Evolutionary conservation across 1,140 invertebrate genomes (phyloP), one percentile per base, ranked within the genome.

Genomic region (Drosophila jambulina): DNA sequence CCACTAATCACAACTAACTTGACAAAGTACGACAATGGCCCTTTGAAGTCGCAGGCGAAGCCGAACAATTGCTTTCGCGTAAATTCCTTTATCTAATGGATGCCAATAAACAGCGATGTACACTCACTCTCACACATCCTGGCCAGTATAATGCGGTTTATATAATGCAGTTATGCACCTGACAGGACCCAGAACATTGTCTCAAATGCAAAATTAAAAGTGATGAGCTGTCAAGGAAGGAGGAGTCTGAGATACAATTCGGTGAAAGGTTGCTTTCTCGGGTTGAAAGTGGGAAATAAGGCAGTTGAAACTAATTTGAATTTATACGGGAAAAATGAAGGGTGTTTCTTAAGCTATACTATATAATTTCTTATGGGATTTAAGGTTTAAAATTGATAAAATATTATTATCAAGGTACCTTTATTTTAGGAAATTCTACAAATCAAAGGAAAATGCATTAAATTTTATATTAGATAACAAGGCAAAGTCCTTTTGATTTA

Each of bases 11-110:
- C n/a, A 49, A 49, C 69, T 72, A 72, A 72, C 51, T 46, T 27
- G 53, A 72, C 69, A 70, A 71, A 58, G 65, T 56, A 21, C 27
- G 17, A 70, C 68, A 60, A 72, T 71, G 8, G 15, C n/a, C 67
- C 69, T 72, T 72, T 72, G 69, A 72, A 65, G 54, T 48, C 25
- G 25, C 5, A 48, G 32, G 65, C 45, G 58, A 48, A 75, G 71
- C 61, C 43, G 34, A 48, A 72, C 64, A 78, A 87, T 74, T 83
- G 61, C 51, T 46, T 75, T 76, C 70, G 58, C 84, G 82, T 90
- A 87, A 87, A 87, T 88, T 87, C 77, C 77, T 75, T 80, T 87
- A 88, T 87, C 81, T 88, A 84, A 87, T 88, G 78, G 84, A 84
- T 80, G 84, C 84, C 84, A 88, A 87, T 87, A 88, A 84, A 88